Base-by-base conservation (phyloP, 2,888 invertebrate genomes). In the Agrochola circellaris region DNA sequence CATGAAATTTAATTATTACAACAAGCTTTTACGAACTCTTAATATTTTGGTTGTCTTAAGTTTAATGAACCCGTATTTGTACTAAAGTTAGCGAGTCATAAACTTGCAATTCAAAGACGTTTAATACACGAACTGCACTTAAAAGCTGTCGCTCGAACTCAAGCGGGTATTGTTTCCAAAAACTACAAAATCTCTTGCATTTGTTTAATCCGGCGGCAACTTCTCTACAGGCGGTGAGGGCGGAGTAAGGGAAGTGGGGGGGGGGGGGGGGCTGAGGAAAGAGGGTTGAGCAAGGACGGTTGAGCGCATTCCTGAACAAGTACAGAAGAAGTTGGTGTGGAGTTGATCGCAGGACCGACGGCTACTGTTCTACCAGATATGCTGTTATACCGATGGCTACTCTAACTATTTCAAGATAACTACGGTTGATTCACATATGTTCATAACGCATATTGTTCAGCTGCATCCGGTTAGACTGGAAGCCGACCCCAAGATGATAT, bases 181-280 rank as follows among this genome's bases (percentile, higher is more conserved):
- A 78, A 61, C 60, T 56, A 66, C 34, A 56, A 51, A 67, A 67
- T 79, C 66, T 62, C 67, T 67, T 79, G 42, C 42, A 56, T 72
- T 79, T 68, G 48, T 79, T 79, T 68, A 64, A 73, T 58, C 13
- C 26, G 13, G 58, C 6, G 20, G 58, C 17, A 15, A 62, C 71
- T 38, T 42, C 23, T 1, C 8, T 42, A 42, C 48, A 30, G 34
- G 15, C 13, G 34, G 8, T 4, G 45, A 20, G 34, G n/a, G 61
- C 34, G 13, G 15, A 6, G 13, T 34, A 34, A 34, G 38, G 38
- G 7, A 8, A 38, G 38, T 38, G 15, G 34, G n/a, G 54, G 54
- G 13, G 11, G 3, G 9, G 23, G 7, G 2, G 9, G 45, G 13
- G 45, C 13, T 15, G 15, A 45, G 45, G 45, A 45, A 15, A 15